These are phyloP conservation scores for Temnothorax curvispinosus DNA, from an alignment of 1,140 invertebrate genomes.

Conservation along the genomic window DNA sequence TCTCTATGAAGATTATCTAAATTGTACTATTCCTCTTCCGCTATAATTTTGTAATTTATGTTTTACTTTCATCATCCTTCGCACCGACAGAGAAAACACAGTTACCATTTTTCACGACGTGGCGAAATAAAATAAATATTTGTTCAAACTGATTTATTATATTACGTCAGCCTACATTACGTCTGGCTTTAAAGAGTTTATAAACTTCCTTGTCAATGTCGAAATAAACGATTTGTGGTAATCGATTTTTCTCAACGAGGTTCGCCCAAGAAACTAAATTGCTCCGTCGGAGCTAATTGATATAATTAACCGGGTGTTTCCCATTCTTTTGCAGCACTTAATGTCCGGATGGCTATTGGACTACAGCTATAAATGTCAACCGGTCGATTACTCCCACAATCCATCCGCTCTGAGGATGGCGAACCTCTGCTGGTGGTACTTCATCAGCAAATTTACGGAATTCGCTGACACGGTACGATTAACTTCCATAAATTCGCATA, in stretches of 20 bases:
- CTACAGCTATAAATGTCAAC: constrained; percentile 97
- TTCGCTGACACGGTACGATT: constrained; percentile 95
- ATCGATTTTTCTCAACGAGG: not conserved
- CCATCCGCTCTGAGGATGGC: constrained; percentile 92
- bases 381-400: constrained; percentile 95
- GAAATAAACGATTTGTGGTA: constrained; percentile 1
- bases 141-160: constrained; percentile 14
- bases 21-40: not conserved
- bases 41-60: not conserved
- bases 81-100: not conserved
- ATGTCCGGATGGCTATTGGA: constrained; percentile 94
- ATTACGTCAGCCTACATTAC: not conserved
- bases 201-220: not conserved
- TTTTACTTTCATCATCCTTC: constrained; percentile 13
- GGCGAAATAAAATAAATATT: constrained; percentile 24
- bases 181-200: not conserved
- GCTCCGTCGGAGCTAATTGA: not conserved
- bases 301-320: not conserved
- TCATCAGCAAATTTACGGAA: constrained; percentile 98
- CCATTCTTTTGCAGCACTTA: constrained; percentile 89
- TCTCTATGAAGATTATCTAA: not conserved
- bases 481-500: not conserved
- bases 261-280: not conserved
- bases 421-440: constrained; percentile 98
- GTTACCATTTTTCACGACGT: not conserved